Percentiles rank a stretch among this genome's conserved stretches.
Conservation (phyloP, 2,888 invertebrate genomes). For the Cephus runcator region DNA sequence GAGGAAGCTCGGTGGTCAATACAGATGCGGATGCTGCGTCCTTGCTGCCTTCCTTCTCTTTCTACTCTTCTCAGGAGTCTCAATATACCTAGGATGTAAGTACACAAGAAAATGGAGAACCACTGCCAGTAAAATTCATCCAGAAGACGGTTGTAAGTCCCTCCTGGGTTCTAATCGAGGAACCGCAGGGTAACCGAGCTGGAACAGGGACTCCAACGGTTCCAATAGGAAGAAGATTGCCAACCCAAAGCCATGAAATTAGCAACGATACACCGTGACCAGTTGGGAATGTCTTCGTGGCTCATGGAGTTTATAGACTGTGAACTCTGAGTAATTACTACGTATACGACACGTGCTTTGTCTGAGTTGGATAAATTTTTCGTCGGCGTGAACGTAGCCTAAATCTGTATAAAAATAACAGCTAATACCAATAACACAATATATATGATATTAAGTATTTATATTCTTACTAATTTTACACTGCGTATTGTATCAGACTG, state of each 20-base stretch:
- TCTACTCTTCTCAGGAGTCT: constrained; percentile 76
- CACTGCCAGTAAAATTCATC: neutral
- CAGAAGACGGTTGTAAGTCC: neutral
- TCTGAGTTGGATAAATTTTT: neutral
- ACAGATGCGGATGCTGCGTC: constrained; percentile 89
- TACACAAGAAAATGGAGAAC: constrained; percentile 35
- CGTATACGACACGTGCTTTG: neutral
- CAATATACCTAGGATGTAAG: constrained; percentile 77
- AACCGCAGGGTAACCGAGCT: neutral
- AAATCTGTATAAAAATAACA: neutral
- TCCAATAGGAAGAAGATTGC: neutral
- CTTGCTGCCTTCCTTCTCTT: constrained; percentile 85
- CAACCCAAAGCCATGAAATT: neutral
- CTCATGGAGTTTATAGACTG: neutral
- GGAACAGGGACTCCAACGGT: neutral
- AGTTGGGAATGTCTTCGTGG: neutral
- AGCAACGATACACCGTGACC: neutral
- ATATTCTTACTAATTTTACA: neutral
- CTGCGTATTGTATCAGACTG: neutral
- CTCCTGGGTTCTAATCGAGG: neutral
- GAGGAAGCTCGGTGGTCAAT: constrained; percentile 84
- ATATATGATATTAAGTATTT: neutral
- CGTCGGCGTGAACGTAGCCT: neutral
- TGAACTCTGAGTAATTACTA: neutral
- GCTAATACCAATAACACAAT: neutral